Evolutionary conservation across 2,113 vertebrate genomes (phyloP).

Genomic region (Dasypus novemcinctus): DNA sequence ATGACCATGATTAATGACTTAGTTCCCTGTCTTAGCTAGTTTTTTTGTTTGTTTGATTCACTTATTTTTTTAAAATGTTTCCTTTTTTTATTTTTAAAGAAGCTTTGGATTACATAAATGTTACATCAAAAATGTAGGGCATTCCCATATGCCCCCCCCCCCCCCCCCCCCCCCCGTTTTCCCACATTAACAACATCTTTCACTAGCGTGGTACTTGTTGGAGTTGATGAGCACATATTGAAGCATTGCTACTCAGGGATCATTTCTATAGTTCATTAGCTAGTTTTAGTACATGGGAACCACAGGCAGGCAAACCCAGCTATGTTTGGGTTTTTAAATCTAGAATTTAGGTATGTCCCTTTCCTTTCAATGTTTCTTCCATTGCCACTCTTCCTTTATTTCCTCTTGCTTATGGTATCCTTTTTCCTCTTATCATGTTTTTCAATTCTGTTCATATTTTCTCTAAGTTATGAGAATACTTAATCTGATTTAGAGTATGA

Average conservation of each 20-base stretch:
- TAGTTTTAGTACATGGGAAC: not conserved
- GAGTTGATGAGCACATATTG: too few relatives aligned
- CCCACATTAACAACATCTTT: too few relatives aligned
- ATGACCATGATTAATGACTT: not conserved
- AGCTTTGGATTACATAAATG: too few relatives aligned
- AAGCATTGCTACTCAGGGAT: too few relatives aligned
- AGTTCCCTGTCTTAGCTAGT: not conserved
- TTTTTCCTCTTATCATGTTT: not conserved
- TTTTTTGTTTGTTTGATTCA: not conserved
- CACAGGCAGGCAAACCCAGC: not conserved
- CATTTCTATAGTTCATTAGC: not conserved
- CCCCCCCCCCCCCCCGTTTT: too few relatives aligned
- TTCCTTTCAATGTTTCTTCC: not conserved
- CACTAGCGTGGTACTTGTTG: too few relatives aligned
- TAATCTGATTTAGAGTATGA: not conserved
- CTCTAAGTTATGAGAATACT: not conserved
- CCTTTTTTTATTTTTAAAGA: too few relatives aligned
- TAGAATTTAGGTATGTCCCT: not conserved
- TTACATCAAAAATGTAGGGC: too few relatives aligned
- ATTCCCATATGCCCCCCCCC: too few relatives aligned
- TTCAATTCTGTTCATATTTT: not conserved
- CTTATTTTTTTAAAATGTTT: too few relatives aligned
- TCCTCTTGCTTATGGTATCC: not conserved
- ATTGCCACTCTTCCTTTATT: not conserved
- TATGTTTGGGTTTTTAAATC: not conserved